Evolutionary conservation across 30 jellyfish, hydroid and myxozoan species (phyloP).

Genomic region (Nemopilema nomurai): DNA sequence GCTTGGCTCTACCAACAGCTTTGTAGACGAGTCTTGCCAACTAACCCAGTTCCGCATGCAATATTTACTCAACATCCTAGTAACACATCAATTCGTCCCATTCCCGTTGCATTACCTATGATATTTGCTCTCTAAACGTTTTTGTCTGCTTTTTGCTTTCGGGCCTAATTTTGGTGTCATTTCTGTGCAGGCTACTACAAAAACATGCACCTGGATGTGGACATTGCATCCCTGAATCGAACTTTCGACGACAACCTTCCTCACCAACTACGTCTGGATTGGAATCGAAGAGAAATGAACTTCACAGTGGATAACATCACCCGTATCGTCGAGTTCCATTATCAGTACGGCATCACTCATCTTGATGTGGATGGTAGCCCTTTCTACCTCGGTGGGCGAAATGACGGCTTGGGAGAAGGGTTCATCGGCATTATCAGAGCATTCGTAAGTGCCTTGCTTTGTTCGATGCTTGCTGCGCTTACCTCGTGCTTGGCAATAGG

Average conservation of each 20-base stretch:
- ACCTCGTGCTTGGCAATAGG: no score
- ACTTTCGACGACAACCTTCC: conserved; percentile 89
- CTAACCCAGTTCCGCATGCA: no score
- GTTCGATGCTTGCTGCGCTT: no score
- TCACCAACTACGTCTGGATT: conserved; percentile 75
- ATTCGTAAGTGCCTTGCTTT: conserved; percentile 79
- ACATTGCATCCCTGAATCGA: conserved; percentile 65
- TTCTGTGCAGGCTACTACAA: conserved; percentile 56
- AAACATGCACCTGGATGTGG: conserved; percentile 81
- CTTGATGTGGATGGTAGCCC: conserved; percentile 94
- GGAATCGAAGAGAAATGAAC: conserved; percentile 82
- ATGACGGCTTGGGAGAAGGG: conserved; percentile 80
- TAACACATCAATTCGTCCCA: no score
- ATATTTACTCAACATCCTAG: no score
- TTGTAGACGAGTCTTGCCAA: no score
- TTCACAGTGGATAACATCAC: conserved; percentile 86
- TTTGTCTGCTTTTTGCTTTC: no score
- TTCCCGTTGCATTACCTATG: no score
- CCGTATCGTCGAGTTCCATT: conserved; percentile 84
- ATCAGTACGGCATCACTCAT: conserved; percentile 92
- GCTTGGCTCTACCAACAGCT: no score
- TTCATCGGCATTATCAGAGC: conserved; percentile 91
- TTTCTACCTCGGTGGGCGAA: conserved; percentile 91
- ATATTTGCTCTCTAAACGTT: no score
- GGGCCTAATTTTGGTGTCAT: background rate